A percentile compares a stretch with the other conserved stretches of the same genome.
phyloP scores from a whole-genome alignment of 1,140 invertebrate genomes.

The Pseudomyrmex sp. region DNA sequence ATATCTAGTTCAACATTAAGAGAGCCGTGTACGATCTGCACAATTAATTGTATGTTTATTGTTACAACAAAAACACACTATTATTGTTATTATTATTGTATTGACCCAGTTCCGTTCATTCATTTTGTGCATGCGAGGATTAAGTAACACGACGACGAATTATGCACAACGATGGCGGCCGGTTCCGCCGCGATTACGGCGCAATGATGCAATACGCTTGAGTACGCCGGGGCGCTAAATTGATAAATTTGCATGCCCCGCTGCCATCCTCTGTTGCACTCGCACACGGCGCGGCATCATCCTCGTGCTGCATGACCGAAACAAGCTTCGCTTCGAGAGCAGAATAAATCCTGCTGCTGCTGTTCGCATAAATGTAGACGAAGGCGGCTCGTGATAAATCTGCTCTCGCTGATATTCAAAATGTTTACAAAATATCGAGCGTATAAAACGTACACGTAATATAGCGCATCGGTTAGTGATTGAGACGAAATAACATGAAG shows the following conservation, averaged over 20 bases:
- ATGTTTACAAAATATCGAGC: conserved; percentile 26
- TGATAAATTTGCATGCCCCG: conserved; percentile 83
- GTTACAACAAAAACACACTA: too few relatives aligned
- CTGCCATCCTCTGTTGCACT: conserved; percentile 38
- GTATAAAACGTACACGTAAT: conserved; percentile 5
- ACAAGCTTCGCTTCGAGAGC: conserved; percentile 36
- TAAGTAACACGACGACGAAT: conserved; percentile 22
- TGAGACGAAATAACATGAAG: not conserved
- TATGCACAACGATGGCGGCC: conserved; percentile 21
- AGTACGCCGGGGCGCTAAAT: conserved; percentile 79
- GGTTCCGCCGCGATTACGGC: conserved; percentile 65
- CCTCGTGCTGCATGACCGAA: conserved; percentile 20
- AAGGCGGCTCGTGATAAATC: conserved; percentile 38
- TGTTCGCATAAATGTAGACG: conserved; percentile 43
- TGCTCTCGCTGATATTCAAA: not conserved
- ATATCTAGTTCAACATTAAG: too few relatives aligned
- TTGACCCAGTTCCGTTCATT: conserved; percentile 17
- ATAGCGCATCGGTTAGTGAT: not conserved
- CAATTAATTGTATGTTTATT: too few relatives aligned
- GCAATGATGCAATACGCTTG: conserved; percentile 77
- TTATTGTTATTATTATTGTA: too few relatives aligned
- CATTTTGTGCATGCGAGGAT: not conserved
- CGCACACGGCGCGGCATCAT: conserved; percentile 2
- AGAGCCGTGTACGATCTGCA: too few relatives aligned
- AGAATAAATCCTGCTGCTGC: conserved; percentile 26